Percentiles rank a stretch among this genome's conserved stretches.
These are phyloP conservation scores for Cygnus buccinator DNA, from an alignment of 2,113 vertebrate species.

Conservation along the genomic window DNA sequence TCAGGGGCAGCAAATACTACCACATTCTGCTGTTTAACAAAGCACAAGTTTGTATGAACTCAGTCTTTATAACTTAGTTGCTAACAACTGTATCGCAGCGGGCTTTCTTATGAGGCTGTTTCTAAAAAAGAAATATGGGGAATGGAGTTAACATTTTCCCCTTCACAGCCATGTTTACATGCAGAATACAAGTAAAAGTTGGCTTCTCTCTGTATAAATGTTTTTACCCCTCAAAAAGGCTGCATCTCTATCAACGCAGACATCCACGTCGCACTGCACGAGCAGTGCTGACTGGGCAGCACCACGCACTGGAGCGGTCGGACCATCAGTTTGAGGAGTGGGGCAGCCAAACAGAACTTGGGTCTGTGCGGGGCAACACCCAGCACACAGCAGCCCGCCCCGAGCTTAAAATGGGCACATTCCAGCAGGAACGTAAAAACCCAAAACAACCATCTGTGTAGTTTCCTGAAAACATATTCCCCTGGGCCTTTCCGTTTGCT, in stretches of 20 bases:
- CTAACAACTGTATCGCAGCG: neutral
- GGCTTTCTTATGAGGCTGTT: neutral
- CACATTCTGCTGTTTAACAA: constrained; percentile 83
- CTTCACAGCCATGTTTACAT: neutral
- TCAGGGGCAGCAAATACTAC: constrained; percentile 75
- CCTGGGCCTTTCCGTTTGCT: neutral
- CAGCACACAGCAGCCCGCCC: neutral
- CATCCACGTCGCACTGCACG: neutral
- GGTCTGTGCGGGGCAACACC: neutral
- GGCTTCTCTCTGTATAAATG: neutral
- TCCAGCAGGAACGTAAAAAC: neutral
- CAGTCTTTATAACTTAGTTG: constrained; percentile 21
- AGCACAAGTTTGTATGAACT: constrained; percentile 83
- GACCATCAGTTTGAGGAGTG: accelerated
- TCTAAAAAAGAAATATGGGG: neutral
- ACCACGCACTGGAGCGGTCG: neutral
- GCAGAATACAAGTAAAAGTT: neutral
- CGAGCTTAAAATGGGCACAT: neutral
- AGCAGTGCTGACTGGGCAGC: neutral
- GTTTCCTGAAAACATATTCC: neutral
- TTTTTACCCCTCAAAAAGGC: neutral
- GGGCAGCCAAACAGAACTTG: neutral
- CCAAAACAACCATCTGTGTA: accelerated
- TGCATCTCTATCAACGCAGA: neutral
- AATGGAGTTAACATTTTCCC: neutral